Evolutionary conservation across 2,113 vertebrate genomes (phyloP).

Genomic region (Noturus placidus): DNA sequence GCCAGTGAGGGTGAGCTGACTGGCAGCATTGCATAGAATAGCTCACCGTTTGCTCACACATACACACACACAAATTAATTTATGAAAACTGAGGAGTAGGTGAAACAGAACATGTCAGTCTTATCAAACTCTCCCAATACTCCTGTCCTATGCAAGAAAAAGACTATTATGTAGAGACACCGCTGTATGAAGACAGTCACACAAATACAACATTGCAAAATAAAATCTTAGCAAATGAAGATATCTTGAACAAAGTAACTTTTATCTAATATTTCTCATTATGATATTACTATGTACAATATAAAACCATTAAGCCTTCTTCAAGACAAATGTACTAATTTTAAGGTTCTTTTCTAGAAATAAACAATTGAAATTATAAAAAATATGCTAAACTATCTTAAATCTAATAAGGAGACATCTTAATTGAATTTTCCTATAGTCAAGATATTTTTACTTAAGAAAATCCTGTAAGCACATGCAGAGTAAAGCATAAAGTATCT

Average conservation of each 20-base stretch:
- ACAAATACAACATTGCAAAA: neutral
- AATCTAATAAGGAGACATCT: neutral
- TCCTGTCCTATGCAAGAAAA: neutral
- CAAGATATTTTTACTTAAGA: neutral
- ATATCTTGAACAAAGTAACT: neutral
- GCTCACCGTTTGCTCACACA: constrained; percentile 45
- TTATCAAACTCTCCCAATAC: neutral
- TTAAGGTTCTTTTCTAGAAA: neutral
- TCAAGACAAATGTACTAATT: neutral
- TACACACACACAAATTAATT: constrained; percentile 18
- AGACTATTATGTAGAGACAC: neutral
- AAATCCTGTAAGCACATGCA: neutral
- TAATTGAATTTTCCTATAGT: neutral
- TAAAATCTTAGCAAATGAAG: neutral
- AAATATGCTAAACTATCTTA: neutral
- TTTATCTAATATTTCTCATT: neutral
- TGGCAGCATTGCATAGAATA: constrained; percentile 57
- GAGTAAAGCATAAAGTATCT: neutral
- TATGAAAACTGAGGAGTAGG: constrained; percentile 41
- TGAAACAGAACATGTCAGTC: constrained; percentile 54
- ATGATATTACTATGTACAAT: neutral
- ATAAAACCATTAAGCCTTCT: neutral
- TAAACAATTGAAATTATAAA: no score
- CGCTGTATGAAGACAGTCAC: neutral
- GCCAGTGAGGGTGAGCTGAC: constrained; percentile 70